phyloP scores from a whole-genome alignment of 2,113 vertebrate species.

The Dasyornis broadbenti region DNA sequence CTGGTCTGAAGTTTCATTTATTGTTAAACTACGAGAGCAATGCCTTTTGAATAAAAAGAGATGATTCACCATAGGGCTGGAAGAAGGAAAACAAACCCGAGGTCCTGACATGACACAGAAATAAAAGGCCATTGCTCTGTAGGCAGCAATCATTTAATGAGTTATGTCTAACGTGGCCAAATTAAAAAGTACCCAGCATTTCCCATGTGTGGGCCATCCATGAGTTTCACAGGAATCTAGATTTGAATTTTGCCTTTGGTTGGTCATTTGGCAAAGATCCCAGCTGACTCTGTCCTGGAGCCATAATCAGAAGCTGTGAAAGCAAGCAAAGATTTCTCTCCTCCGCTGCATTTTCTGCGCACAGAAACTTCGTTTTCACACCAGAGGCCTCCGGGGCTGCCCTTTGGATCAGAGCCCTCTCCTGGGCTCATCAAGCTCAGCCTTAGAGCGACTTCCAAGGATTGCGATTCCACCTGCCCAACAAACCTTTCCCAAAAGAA shows the following conservation, averaged over 20 bases:
- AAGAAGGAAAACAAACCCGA: neutral
- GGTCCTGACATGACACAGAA: conserved; percentile 55
- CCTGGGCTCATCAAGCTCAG: neutral
- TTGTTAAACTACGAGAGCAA: neutral
- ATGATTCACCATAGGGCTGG: conserved; percentile 38
- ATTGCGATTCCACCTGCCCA: neutral
- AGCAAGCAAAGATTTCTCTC: conserved; percentile 19
- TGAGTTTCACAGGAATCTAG: conserved; percentile 77
- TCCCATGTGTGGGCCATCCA: conserved; percentile 53
- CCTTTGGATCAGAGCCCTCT: neutral
- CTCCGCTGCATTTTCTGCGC: neutral
- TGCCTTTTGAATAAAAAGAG: conserved; percentile 71
- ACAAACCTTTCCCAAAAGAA: neutral
- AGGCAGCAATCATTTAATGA: conserved; percentile 78
- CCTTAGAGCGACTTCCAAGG: neutral
- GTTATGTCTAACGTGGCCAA: conserved; percentile 73
- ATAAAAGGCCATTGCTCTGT: neutral
- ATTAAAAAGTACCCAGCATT: conserved; percentile 71
- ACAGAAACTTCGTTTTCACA: neutral
- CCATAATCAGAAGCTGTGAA: conserved; percentile 35
- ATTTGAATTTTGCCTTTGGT: conserved; percentile 77
- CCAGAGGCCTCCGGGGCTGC: neutral
- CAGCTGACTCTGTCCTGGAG: conserved; percentile 10
- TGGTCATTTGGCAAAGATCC: conserved; percentile 66
- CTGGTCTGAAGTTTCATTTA: neutral